These are phyloP conservation scores for Monoplex corrugatus DNA, from an alignment of 2,888 invertebrate genomes.

Conservation along the genomic window DNA sequence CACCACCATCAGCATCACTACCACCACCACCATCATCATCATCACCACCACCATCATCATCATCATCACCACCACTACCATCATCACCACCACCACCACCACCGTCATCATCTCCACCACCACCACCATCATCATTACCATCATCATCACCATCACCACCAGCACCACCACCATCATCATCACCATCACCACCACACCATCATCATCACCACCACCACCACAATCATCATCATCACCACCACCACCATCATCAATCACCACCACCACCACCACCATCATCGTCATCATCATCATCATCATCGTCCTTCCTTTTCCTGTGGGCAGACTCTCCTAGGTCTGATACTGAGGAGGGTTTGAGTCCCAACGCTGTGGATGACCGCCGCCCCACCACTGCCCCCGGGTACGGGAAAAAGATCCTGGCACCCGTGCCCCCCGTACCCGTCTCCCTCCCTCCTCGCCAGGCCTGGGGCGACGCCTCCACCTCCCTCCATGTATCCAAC, in stretches of 20 bases:
- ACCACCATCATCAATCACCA: too few species aligned
- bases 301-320: too few species aligned
- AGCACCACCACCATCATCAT: neutral
- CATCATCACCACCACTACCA: slow-evolving; percentile 29
- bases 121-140: too few species aligned
- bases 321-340: neutral
- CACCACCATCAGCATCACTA: too few species aligned
- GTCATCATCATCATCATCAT: too few species aligned
- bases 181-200: neutral
- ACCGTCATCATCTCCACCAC: neutral
- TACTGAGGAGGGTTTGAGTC: neutral
- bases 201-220: too few species aligned
- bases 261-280: neutral
- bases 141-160: neutral
- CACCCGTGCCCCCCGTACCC: neutral
- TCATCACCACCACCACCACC: neutral
- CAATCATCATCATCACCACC: too few species aligned
- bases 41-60: neutral
- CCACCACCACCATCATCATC: slow-evolving; percentile 3
- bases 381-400: neutral
- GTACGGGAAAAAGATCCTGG: neutral
- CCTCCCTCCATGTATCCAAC: neutral
- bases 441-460: neutral
- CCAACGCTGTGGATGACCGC: neutral
- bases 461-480: neutral